Evolutionary conservation across 2,113 vertebrate genomes (phyloP).

Genomic region (Protobothrops flavoviridis): DNA sequence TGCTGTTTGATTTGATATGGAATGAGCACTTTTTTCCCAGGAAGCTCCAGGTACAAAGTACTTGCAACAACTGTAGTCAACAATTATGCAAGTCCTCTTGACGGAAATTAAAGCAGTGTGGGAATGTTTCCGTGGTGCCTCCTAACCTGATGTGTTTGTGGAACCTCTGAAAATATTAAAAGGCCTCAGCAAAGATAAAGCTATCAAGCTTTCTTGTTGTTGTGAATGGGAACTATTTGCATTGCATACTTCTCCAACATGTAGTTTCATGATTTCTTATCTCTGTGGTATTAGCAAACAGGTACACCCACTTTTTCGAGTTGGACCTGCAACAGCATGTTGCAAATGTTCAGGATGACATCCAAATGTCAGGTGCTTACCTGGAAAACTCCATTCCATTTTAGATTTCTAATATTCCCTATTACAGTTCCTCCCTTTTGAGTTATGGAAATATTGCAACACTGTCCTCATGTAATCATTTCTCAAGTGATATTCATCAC

Average conservation of each 20-base stretch:
- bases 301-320: neutral
- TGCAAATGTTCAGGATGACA: neutral
- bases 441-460: neutral
- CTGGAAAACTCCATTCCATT: neutral
- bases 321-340: neutral
- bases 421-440: neutral
- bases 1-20: neutral
- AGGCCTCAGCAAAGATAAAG: neutral
- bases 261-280: neutral
- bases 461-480: neutral
- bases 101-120: neutral
- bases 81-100: neutral
- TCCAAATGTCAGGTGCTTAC: no score
- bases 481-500: neutral
- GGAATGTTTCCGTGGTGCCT: neutral
- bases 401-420: neutral
- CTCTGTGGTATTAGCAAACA: neutral
- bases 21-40: neutral
- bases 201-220: neutral
- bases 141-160: neutral
- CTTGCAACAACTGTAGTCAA: neutral
- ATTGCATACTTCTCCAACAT: rapidly evolving
- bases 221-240: neutral
- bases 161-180: neutral
- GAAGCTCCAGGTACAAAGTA: neutral